Evolutionary conservation across 2,113 vertebrate species (phyloP).

Genomic region (Sylvilagus bachmani): DNA sequence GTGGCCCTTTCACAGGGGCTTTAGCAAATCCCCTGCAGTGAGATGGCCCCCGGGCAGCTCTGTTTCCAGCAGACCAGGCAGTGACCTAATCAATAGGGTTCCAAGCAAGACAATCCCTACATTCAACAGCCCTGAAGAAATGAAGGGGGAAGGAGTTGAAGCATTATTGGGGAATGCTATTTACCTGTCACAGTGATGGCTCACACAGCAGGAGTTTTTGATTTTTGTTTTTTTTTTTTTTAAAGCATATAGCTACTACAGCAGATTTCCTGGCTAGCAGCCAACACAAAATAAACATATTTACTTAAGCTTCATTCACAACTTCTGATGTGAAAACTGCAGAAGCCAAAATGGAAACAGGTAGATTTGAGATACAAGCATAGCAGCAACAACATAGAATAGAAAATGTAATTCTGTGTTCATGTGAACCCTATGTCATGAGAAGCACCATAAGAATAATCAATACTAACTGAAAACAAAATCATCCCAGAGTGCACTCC

Average conservation of each 20-base stretch:
- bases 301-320: constrained; percentile 84
- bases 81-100: constrained; percentile 89
- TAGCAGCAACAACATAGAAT: rapidly evolving
- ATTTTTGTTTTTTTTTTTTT: too few relatives aligned
- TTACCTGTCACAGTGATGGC: constrained; percentile 85
- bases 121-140: constrained; percentile 74
- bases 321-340: constrained; percentile 65
- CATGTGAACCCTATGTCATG: background rate
- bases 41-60: constrained; percentile 89
- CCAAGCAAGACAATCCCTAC: constrained; percentile 83
- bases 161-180: constrained; percentile 83
- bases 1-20: constrained; percentile 82
- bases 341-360: constrained; percentile 56
- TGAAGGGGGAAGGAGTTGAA: constrained; percentile 64
- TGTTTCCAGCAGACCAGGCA: constrained; percentile 87
- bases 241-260: constrained; percentile 66
- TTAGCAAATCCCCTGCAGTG: constrained; percentile 87
- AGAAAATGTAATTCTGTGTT: background rate
- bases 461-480: background rate
- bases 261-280: constrained; percentile 74
- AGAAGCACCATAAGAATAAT: background rate
- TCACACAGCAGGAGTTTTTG: constrained; percentile 79
- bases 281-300: constrained; percentile 82
- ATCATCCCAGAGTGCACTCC: background rate
- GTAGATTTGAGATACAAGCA: background rate